Base-by-base conservation (phyloP, 2,113 vertebrate genomes). In the Dasyurus viverrinus region DNA sequence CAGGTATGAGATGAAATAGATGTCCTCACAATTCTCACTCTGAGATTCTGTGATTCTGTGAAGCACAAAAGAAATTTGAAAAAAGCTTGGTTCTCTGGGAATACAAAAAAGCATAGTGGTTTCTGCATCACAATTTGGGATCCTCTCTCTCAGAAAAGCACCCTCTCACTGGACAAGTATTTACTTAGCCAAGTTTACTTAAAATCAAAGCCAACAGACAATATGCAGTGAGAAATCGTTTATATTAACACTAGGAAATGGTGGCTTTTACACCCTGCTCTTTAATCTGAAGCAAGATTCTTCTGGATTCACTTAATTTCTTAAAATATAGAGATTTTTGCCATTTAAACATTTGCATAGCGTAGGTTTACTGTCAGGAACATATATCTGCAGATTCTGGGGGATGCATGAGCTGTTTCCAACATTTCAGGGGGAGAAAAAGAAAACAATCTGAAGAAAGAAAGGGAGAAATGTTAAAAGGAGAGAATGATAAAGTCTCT, bases 361-460 rank as follows among this genome's bases (percentile, higher is more conserved):
- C 94, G 96, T 97, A 90, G 97, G 97, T 96, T 97, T 98, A 93
- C 97, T 97, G 94, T 97, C 96, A 96, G 90, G 94, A 98, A 97
- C 89, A 91, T 95, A 92, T 94, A 97, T 97, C 95, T 98, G 91
- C 89, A 96, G 94, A 97, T 97, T 93, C 60, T 92, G 94, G 91
- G 93, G 46, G 48, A 76, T 30, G 93, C 94, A 97, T 97, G 95
- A 97, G 93, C 96, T 96, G 92, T 97, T 98, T 97, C 97, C 95
- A 97, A 97, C 92, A 54, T 96, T 98, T 98, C 96, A 94, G 68
- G 95, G 92, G 96, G 95, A 96, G 96, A 95, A 89, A 98, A 91
- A 95, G 92, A 97, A 97, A 98, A 97, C 95, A 95, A 95, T 97
- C 96, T 97, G 97, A 97, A 97, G 96, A 97, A 97, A 90, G 68